These are phyloP conservation scores for Catharus ustulatus DNA, from an alignment of 2,797 vertebrate species.

Conservation along the genomic window DNA sequence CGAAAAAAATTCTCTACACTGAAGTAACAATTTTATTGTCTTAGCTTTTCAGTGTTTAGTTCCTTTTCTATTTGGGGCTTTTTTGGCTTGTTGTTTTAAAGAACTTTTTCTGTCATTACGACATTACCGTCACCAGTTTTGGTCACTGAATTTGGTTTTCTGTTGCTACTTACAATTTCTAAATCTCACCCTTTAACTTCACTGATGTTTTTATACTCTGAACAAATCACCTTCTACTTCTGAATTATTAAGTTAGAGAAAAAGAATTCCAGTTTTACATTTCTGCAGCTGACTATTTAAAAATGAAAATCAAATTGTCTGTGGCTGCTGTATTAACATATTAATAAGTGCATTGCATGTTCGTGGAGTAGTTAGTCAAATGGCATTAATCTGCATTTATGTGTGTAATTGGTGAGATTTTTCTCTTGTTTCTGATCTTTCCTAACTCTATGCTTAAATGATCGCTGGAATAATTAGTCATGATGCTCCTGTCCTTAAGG, in stretches of 20 bases:
- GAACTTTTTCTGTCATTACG: background rate
- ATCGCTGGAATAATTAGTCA: background rate
- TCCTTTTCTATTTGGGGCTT: background rate
- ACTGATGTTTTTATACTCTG: background rate
- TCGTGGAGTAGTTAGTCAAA: background rate
- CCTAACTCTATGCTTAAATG: background rate
- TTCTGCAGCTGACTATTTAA: background rate
- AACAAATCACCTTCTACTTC: background rate
- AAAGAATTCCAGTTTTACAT: background rate
- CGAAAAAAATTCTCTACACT: background rate
- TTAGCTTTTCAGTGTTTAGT: background rate
- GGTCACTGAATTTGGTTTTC: background rate
- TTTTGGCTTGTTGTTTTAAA: background rate
- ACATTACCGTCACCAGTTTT: background rate
- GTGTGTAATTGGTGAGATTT: background rate
- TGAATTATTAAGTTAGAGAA: background rate
- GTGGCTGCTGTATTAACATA: background rate
- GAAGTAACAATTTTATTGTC: background rate
- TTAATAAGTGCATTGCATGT: conserved; percentile 14
- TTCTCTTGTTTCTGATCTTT: conserved; percentile 18
- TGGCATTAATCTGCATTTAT: conserved; percentile 34
- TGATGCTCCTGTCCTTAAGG: background rate
- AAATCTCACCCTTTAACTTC: background rate
- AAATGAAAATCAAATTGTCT: background rate
- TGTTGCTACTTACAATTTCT: background rate